phyloP scores from a whole-genome alignment of 2,888 invertebrate genomes.

The Drosophila recens region DNA sequence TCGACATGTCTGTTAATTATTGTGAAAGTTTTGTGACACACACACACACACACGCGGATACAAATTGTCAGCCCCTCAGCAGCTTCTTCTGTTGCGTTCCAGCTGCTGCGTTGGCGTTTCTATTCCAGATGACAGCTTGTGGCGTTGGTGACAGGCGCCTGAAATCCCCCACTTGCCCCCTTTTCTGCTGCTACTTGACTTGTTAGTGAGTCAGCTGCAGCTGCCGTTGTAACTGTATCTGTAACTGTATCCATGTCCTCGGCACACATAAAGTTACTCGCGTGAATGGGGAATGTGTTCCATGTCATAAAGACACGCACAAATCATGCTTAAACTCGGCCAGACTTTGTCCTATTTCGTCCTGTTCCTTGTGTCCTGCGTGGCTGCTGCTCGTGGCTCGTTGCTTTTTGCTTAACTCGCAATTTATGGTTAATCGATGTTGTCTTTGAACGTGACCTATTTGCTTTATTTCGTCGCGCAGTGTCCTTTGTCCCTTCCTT shows the following conservation, averaged over 20 bases:
- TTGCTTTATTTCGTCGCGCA: slow-evolving; percentile 73
- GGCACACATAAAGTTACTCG: slow-evolving; percentile 58
- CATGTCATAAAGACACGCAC: slow-evolving; percentile 81
- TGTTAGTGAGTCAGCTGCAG: slow-evolving; percentile 45
- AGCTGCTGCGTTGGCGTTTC: slow-evolving; percentile 59
- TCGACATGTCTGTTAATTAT: slow-evolving; percentile 81
- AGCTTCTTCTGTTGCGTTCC: slow-evolving; percentile 14
- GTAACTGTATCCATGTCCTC: slow-evolving; percentile 21
- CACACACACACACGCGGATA: slow-evolving; percentile 52
- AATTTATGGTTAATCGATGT: slow-evolving; percentile 84
- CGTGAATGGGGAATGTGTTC: slow-evolving; percentile 62
- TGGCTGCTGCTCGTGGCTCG: slow-evolving; percentile 56
- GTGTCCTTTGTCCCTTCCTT: slow-evolving; percentile 43
- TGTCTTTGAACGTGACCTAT: slow-evolving; percentile 82
- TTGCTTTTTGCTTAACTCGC: slow-evolving; percentile 82
- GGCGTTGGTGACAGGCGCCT: slow-evolving; percentile 62
- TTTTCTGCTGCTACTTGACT: slow-evolving; percentile 15
- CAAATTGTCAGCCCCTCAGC: slow-evolving; percentile 54
- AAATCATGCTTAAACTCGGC: slow-evolving; percentile 78
- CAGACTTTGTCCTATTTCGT: slow-evolving; percentile 27
- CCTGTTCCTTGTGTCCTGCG: slow-evolving; percentile 32
- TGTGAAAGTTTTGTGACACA: slow-evolving; percentile 72
- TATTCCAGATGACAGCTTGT: slow-evolving; percentile 66
- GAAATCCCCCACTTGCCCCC: slow-evolving; percentile 1
- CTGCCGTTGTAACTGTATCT: slow-evolving; percentile 25